Conservation (phyloP, 30 jellyfish, hydroid and myxozoan species). For the Rhopilema esculentum region DNA sequence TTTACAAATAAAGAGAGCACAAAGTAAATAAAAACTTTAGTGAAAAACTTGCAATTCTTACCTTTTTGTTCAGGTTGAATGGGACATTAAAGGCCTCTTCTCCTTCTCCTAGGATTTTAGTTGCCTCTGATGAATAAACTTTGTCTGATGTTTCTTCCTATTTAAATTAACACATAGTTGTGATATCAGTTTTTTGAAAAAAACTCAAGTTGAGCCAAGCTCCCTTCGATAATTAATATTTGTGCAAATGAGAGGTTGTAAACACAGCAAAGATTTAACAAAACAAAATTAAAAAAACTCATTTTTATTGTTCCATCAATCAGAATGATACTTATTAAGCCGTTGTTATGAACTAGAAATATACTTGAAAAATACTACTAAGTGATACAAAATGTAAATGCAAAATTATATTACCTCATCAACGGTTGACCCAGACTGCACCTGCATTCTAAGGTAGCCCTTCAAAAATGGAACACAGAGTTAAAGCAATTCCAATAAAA, state of each 20-base stretch:
- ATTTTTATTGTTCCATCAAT: background rate
- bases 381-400: background rate
- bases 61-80: conserved; percentile 60
- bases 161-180: background rate
- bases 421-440: conserved; percentile 92
- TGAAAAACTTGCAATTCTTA: background rate
- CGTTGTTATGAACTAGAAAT: no score
- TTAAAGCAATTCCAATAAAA: no score
- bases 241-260: no score
- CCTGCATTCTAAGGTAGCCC: conserved; percentile 91
- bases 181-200: background rate
- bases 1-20: no score
- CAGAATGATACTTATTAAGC: no score
- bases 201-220: no score
- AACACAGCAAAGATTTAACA: no score
- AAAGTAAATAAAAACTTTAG: no score
- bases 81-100: conserved; percentile 98
- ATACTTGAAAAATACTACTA: no score
- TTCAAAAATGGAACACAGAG: no score
- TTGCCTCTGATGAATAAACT: conserved; percentile 77
- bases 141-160: conserved; percentile 86
- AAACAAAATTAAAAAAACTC: background rate
- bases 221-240: no score
- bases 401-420: conserved; percentile 74
- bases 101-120: conserved; percentile 80